A percentile compares a stretch with the other conserved stretches of the same genome.
phyloP scores from a whole-genome alignment of 2,113 vertebrate species.

The Holacanthus passer region DNA sequence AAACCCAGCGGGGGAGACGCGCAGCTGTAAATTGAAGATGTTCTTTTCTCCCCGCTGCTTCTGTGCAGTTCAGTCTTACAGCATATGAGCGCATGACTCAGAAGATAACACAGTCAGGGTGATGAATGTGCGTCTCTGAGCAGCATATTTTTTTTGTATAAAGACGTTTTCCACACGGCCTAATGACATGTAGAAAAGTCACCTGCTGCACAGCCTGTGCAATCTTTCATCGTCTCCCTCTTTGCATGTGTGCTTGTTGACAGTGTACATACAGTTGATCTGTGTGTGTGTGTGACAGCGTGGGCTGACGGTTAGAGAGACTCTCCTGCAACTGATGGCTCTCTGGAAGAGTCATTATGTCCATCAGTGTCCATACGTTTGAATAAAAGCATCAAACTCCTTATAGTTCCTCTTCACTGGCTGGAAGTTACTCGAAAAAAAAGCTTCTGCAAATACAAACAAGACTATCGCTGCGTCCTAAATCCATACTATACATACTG shows the following conservation, averaged over 20 bases:
- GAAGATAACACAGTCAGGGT: conserved; percentile 58
- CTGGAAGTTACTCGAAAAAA: not conserved
- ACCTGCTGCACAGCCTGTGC: conserved; percentile 39
- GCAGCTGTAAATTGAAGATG: conserved; percentile 66
- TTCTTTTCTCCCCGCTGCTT: conserved; percentile 45
- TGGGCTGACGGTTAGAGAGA: conserved; percentile 8
- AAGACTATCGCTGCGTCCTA: not conserved
- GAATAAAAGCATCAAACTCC: not conserved
- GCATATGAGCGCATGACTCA: conserved; percentile 36
- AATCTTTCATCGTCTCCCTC: conserved; percentile 21
- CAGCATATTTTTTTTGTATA: conserved; percentile 43
- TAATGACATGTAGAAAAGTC: conserved; percentile 60
- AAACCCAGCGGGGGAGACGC: conserved; percentile 63
- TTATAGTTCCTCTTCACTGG: not conserved
- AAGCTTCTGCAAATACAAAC: conserved; percentile 1
- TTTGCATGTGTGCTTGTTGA: not conserved
- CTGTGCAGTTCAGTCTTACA: conserved; percentile 29
- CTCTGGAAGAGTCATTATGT: not conserved
- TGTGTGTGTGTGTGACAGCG: not conserved
- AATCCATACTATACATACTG: not conserved
- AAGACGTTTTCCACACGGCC: conserved; percentile 46
- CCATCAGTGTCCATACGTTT: conserved; percentile 7
- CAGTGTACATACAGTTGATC: not conserved
- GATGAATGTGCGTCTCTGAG: conserved; percentile 56
- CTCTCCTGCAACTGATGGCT: conserved; percentile 6